Evolutionary conservation across 2,113 vertebrate species (phyloP).

Genomic region (Mormyrus lacerda): DNA sequence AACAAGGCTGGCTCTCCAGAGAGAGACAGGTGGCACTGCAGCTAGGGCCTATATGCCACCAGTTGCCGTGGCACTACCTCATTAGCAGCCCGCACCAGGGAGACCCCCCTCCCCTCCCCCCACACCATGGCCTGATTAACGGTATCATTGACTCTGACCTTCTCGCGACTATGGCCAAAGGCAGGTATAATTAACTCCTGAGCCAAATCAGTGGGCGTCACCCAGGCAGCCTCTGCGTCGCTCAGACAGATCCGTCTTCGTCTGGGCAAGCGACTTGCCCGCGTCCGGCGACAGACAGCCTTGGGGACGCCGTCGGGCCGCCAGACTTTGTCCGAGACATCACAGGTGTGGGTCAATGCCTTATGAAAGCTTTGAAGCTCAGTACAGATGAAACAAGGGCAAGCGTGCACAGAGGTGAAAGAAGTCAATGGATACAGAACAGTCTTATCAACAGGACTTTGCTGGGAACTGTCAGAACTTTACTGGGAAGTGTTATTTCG

Average conservation of each 20-base stretch:
- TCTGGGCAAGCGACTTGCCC: neutral
- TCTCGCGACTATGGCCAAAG: neutral
- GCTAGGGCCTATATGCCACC: neutral
- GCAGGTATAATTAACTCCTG: slow-evolving; percentile 2
- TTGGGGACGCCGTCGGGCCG: neutral
- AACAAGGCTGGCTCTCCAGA: neutral
- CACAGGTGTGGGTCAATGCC: neutral
- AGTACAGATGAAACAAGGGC: neutral
- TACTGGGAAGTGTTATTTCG: neutral
- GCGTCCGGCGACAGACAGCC: neutral
- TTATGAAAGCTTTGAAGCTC: neutral
- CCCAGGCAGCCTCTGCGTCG: neutral
- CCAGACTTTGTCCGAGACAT: neutral
- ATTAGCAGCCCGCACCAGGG: slow-evolving; percentile 15
- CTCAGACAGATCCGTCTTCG: neutral
- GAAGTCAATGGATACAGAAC: neutral
- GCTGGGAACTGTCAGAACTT: neutral
- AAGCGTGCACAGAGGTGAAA: neutral
- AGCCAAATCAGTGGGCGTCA: neutral
- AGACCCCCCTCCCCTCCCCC: neutral
- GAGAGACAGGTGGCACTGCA: neutral
- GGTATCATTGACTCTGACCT: slow-evolving; percentile 17
- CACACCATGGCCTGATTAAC: neutral
- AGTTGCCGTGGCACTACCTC: neutral
- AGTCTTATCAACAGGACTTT: neutral